Base-by-base conservation (phyloP, 2,888 invertebrate species). In the Dicyrtoma fusca region DNA sequence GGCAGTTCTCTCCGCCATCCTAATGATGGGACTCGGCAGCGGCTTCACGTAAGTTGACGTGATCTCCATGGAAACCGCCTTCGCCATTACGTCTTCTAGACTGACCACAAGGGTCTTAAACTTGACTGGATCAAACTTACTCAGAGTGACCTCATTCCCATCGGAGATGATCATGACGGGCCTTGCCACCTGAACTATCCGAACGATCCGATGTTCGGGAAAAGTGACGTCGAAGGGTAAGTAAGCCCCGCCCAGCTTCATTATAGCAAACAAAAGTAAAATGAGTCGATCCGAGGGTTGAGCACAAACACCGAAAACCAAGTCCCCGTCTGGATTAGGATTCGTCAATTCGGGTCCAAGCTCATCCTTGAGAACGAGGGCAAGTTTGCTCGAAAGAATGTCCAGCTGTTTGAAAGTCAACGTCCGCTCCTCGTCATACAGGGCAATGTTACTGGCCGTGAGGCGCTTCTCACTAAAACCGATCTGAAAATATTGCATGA, bases 191-290 rank as follows among this genome's bases (percentile, higher is more conserved):
- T 86, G 84, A 13, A 94, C 82, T 65, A 94, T 93, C 81, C 93
- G 92, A 23, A 88, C 86, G 55, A 93, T 87, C 77, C 94, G 87
- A 1, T 88, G 87, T 34, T 87, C 87, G 0, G 94, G 94, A 81
- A 88, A 89, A 70, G 85, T 84, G 0, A 89, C 88, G 82, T 94
- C 94, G 81, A 95, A 86, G 0, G 94, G 94, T 69, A 94, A 85
- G 84, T 94, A 95, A 0, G 93, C 91, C 17, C 91, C 91, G 0
- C 94, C 94, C 0, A 90, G 87, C 84, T 93, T 93, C 88, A 92
- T 89, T 65, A 90, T 88, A 0, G 91, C 88, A 74, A 94, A 83
- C 23, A 94, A 84, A 0, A 89, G 84, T 34, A 88, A 85, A 8
- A 93, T 87, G 74, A 91, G 82, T 44, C 84, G 87, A 81, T 92